Base-by-base conservation (phyloP, 2,797 vertebrate species). In the Notoglanidium macrostoma region DNA sequence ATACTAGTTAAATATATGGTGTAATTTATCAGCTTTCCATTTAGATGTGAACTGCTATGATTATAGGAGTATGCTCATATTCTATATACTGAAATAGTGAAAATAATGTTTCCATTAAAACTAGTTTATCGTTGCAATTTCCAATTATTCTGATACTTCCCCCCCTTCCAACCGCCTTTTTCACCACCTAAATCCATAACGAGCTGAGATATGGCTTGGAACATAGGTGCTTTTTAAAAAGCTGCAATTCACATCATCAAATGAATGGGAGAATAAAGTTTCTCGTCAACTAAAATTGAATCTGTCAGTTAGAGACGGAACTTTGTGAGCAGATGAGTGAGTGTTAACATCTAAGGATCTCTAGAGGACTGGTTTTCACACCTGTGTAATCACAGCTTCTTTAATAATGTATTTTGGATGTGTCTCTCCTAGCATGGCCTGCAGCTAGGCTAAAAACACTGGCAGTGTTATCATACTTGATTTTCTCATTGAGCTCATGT, bases 301-400 rank as follows among this genome's bases (percentile, higher is more conserved):
- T 10, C 77, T 87, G 51, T 89, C 83, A 61, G 55, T 77, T 55
- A 55, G 78, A 61, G 10, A 29, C 17, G 79, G 73, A 40, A 44
- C 23, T 26, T 83, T 72, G 81, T 74, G 85, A 89, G 14, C 15
- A 73, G 51, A 44, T 77, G n/a, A 76, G 67, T 86, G 87, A 89
- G 74, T 85, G 68, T 40, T 90, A 84, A 54, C 46, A 54, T 74
- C 59, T 40, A 46, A 74, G 35, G 35, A 78, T 61, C 26, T 79
- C 87, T 76, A 63, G 55, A 54, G 59, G 57, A 85, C 44, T 73
- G 44, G 54, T 84, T 79, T 80, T 68, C 29, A 86, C 84, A 81
- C 86, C 78, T 87, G 84, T 21, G 55, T 86, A 82, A 83, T 90
- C 81, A 85, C 49, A 74, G 29, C 85, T 86, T 89, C 59, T 86